Evolutionary conservation across 1,140 invertebrate genomes (phyloP), one percentile per base, ranked within the genome.

Genomic region (Plodia interpunctella): DNA sequence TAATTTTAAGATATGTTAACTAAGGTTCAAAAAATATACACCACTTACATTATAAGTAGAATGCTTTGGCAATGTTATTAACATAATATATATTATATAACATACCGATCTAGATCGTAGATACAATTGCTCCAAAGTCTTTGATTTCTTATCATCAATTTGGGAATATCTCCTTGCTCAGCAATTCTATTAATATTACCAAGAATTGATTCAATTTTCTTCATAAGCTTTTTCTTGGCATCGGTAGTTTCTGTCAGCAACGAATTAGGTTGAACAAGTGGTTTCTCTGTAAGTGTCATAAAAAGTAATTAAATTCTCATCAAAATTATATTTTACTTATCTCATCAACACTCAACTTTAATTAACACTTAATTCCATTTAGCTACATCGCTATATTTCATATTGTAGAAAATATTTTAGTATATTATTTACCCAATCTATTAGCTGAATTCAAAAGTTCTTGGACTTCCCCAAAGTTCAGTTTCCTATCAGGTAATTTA

Each of bases 71-170:
- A n/a, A n/a, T n/a, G n/a, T n/a, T n/a, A n/a, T n/a, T n/a, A n/a
- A n/a, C n/a, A n/a, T n/a, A n/a, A n/a, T n/a, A n/a, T n/a, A n/a
- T n/a, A n/a, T n/a, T 1, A 49, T 49, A 44, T 25, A 44, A 53
- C 11, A 62, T 69, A 90, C 89, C 81, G 75, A 59, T 90, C 84
- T 54, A 83, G 66, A 70, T 89, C 83, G 57, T 89, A 90, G 53
- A 90, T 72, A 60, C 88, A 90, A 67, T 90, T 90, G 51, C 78
- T 90, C 89, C 89, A 90, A 20, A 90, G 64, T 49, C 69, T 72
- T 60, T 87, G 86, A 55, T 88, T 88, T 55, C 86, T 77, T 18
- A 88, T 70, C 18, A 75, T 57, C 11, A 88, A 55, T 63, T 75
- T 82, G 6, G 86, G 86, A 6, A 60, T 63, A 19, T 67, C 60